phyloP scores from a whole-genome alignment of 2,797 vertebrate species.

The Sebastes hubbsi region DNA sequence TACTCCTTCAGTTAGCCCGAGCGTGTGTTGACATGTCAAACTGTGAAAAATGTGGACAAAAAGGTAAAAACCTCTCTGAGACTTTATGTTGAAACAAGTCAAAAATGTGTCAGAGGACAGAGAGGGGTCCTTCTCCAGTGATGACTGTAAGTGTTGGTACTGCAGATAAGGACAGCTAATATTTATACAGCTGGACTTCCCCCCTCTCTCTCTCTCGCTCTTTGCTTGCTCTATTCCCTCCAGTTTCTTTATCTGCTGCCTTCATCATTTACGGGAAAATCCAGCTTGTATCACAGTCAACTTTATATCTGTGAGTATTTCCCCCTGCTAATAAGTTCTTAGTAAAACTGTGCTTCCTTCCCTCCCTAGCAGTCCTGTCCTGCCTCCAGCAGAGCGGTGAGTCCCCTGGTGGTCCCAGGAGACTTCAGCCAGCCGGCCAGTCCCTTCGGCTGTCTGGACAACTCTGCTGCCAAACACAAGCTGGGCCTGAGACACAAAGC shows the following conservation, averaged over 20 bases:
- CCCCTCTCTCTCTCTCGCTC: background rate
- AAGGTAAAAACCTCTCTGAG: background rate
- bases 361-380: slow-evolving; percentile 72
- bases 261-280: background rate
- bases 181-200: slow-evolving; percentile 54
- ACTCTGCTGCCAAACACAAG: slow-evolving; percentile 89
- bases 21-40: background rate
- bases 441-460: slow-evolving; percentile 85
- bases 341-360: background rate
- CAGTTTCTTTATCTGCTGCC: background rate
- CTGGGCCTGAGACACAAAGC: slow-evolving; percentile 86
- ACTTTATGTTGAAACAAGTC: background rate
- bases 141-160: slow-evolving; percentile 30
- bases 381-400: slow-evolving; percentile 75
- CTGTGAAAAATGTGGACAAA: background rate
- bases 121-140: background rate
- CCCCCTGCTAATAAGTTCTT: background rate
- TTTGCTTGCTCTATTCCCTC: background rate
- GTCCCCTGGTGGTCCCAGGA: slow-evolving; percentile 76
- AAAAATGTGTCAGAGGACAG: background rate
- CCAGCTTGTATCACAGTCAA: background rate
- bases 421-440: slow-evolving; percentile 87
- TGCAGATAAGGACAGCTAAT: slow-evolving; percentile 53
- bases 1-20: background rate
- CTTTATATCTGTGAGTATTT: background rate